phyloP scores from a whole-genome alignment of 2,113 vertebrate species.

The Picathartes gymnocephalus region DNA sequence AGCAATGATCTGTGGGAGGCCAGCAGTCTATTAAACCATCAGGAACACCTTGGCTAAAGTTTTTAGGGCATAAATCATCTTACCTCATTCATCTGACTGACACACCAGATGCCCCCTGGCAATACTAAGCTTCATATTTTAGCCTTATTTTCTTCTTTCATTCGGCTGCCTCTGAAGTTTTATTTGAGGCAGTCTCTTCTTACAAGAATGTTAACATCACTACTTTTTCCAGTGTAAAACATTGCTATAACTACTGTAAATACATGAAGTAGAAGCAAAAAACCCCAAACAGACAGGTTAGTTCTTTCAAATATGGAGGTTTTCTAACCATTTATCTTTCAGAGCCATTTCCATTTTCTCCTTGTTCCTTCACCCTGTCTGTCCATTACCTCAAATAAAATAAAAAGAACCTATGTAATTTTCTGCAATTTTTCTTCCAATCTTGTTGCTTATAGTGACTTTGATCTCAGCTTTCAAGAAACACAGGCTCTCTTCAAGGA shows the following conservation, averaged over 20 bases:
- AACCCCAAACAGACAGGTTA: neutral
- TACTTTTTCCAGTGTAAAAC: slow-evolving; percentile 48
- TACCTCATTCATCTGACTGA: slow-evolving; percentile 58
- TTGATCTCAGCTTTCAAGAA: slow-evolving; percentile 85
- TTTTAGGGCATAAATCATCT: slow-evolving; percentile 60
- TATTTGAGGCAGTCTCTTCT: slow-evolving; percentile 62
- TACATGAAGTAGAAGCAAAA: slow-evolving; percentile 18
- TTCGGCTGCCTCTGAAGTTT: slow-evolving; percentile 60
- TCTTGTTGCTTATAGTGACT: slow-evolving; percentile 74
- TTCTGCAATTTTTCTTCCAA: slow-evolving; percentile 71
- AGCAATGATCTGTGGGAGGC: slow-evolving; percentile 35
- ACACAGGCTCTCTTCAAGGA: slow-evolving; percentile 55
- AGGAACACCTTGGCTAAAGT: slow-evolving; percentile 54
- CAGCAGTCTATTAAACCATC: slow-evolving; percentile 49
- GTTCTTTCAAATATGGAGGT: slow-evolving; percentile 27
- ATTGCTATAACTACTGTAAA: slow-evolving; percentile 31
- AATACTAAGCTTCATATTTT: slow-evolving; percentile 60
- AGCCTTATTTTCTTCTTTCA: slow-evolving; percentile 60
- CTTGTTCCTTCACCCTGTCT: slow-evolving; percentile 34
- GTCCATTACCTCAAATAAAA: slow-evolving; percentile 65
- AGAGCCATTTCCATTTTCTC: slow-evolving; percentile 41
- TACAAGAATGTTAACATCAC: slow-evolving; percentile 60
- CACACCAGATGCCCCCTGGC: slow-evolving; percentile 56
- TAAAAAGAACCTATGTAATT: slow-evolving; percentile 74
- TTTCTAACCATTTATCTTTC: slow-evolving; percentile 48